A percentile compares a stretch with the other conserved stretches of the same genome.
Conservation (phyloP, 2,888 invertebrate species). For the Xanthorhoe spadicearia region DNA sequence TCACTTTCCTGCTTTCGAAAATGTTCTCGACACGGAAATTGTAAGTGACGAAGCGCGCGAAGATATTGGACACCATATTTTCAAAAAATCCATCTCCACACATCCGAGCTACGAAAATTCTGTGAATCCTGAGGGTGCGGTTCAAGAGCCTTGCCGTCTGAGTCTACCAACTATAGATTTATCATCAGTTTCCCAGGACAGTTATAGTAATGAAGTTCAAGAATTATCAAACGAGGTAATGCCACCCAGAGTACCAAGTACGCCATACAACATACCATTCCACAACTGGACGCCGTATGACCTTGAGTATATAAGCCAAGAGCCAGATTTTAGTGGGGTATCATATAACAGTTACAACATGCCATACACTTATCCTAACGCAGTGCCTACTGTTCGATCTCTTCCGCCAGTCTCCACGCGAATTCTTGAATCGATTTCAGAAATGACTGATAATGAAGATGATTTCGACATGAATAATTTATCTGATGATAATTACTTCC, state of each 20-base stretch:
- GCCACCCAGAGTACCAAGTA: slow-evolving; percentile 23
- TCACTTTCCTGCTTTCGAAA: not conserved
- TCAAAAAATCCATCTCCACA: slow-evolving; percentile 33
- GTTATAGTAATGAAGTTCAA: slow-evolving; percentile 10
- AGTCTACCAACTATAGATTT: slow-evolving; percentile 32
- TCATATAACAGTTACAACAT: slow-evolving; percentile 18
- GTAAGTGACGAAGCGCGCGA: slow-evolving; percentile 12
- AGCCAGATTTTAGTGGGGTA: slow-evolving; percentile 15
- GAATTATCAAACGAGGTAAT: slow-evolving; percentile 11
- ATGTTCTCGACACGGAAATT: slow-evolving; percentile 2
- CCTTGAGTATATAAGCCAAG: slow-evolving; percentile 18
- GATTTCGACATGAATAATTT: slow-evolving; percentile 28
- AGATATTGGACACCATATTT: slow-evolving; percentile 16
- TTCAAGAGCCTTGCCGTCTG: slow-evolving; percentile 33
- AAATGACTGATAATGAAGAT: slow-evolving; percentile 33
- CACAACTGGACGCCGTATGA: slow-evolving; percentile 32
- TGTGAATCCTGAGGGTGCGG: slow-evolving; percentile 17
- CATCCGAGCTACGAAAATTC: slow-evolving; percentile 10
- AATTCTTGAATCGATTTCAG: slow-evolving; percentile 48
- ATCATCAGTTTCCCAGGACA: slow-evolving; percentile 16
- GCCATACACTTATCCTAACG: slow-evolving; percentile 39
- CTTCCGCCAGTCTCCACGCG: slow-evolving; percentile 53
- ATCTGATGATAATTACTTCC: slow-evolving; percentile 29
- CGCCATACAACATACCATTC: slow-evolving; percentile 20
- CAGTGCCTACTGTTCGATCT: slow-evolving; percentile 42